Conservation (phyloP, 2,888 invertebrate species). For the Saturnia pavonia region DNA sequence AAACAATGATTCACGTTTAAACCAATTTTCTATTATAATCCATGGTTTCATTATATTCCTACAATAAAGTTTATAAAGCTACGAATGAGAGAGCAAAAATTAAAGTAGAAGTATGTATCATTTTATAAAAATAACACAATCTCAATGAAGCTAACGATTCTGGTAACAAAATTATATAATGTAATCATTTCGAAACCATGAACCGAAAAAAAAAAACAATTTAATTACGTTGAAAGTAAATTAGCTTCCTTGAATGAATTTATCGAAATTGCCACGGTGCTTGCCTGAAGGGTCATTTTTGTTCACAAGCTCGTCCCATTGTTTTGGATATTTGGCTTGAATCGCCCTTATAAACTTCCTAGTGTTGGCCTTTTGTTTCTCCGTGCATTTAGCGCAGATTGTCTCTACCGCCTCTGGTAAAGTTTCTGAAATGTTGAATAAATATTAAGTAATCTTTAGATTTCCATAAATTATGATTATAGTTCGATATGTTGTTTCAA, state of each 20-base stretch:
- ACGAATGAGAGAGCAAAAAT: not conserved
- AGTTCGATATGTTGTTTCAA: not conserved
- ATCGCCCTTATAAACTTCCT: slow-evolving; percentile 85
- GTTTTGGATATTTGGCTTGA: slow-evolving; percentile 84
- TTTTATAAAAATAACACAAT: slow-evolving; percentile 1
- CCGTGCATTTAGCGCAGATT: slow-evolving; percentile 85
- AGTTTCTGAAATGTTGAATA: slow-evolving; percentile 75
- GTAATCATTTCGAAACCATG: not conserved
- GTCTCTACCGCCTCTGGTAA: slow-evolving; percentile 87
- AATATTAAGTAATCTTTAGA: not conserved
- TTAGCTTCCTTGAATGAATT: slow-evolving; percentile 69
- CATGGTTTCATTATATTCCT: not conserved
- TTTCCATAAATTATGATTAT: not conserved
- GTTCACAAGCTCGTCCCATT: slow-evolving; percentile 85
- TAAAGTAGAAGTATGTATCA: not conserved
- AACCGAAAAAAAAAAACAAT: slow-evolving; percentile 14
- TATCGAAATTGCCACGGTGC: slow-evolving; percentile 84
- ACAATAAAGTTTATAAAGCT: not conserved
- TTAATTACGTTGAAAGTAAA: slow-evolving; percentile 22
- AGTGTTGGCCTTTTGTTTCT: slow-evolving; percentile 83
- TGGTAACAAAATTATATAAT: not conserved
- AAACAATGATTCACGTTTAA: not conserved
- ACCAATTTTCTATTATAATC: not conserved
- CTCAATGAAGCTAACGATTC: not conserved
- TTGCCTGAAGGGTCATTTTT: slow-evolving; percentile 87